Percentiles rank a stretch among this genome's conserved stretches.
Conservation (phyloP, 2,888 invertebrate genomes). For the Acleris laterana region DNA sequence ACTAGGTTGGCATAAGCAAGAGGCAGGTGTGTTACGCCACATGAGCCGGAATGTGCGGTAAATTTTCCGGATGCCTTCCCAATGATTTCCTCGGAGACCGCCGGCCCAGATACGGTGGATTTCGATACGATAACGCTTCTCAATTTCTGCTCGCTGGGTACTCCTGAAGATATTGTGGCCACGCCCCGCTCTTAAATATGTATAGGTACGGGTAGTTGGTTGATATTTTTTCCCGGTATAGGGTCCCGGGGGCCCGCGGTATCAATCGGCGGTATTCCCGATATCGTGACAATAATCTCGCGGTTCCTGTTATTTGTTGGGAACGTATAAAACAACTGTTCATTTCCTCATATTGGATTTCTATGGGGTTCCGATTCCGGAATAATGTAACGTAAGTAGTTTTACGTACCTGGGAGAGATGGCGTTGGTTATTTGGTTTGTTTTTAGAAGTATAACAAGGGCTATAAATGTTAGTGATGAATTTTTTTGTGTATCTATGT, state of each 20-base stretch:
- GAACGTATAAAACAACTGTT: constrained; percentile 42
- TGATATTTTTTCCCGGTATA: constrained; percentile 59
- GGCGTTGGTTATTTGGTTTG: not conserved
- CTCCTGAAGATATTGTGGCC: constrained; percentile 66
- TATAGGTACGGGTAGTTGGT: constrained; percentile 60
- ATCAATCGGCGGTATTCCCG: constrained; percentile 74
- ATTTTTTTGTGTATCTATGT: no score
- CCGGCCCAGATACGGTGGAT: constrained; percentile 82
- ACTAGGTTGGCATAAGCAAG: constrained; percentile 70
- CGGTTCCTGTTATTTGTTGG: constrained; percentile 50
- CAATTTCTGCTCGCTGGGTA: constrained; percentile 76
- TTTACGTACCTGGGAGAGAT: not conserved
- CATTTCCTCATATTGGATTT: constrained; percentile 49
- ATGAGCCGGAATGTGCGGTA: constrained; percentile 82
- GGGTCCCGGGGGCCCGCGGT: constrained; percentile 66
- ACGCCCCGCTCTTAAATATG: constrained; percentile 75
- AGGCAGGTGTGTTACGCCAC: constrained; percentile 79
- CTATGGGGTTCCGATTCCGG: constrained; percentile 33
- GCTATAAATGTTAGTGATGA: no score
- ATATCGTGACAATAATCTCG: constrained; percentile 71
- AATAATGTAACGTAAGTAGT: constrained; percentile 10
- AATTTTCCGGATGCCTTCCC: constrained; percentile 89
- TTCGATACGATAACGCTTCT: constrained; percentile 83
- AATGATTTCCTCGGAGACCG: constrained; percentile 91
- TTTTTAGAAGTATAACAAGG: no score